Conservation (phyloP, 1,140 invertebrate species). For the Bombus sibiricus region DNA sequence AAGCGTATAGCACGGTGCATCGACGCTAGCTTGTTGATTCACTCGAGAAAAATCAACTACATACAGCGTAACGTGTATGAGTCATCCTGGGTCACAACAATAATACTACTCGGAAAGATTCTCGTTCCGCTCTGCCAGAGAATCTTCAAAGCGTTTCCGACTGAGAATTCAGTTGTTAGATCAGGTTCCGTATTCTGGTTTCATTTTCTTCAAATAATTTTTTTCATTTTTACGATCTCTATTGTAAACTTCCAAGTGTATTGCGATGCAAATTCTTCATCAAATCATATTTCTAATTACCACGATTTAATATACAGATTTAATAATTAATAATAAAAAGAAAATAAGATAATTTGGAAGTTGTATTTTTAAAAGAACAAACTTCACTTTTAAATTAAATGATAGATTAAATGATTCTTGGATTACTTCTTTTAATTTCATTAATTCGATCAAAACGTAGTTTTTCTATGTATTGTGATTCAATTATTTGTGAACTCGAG, state of each 20-base stretch:
- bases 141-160: background rate
- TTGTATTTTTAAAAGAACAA: background rate
- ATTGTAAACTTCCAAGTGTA: too few species aligned
- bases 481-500: conserved; percentile 32
- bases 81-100: conserved; percentile 46
- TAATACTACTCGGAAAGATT: conserved; percentile 27
- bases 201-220: background rate
- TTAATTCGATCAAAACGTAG: background rate
- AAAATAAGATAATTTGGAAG: background rate
- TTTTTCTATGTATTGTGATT: conserved; percentile 36
- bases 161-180: background rate
- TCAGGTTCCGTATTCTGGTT: background rate
- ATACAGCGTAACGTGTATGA: conserved; percentile 26
- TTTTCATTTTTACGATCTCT: background rate
- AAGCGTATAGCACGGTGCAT: conserved; percentile 1
- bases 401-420: background rate
- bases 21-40: conserved; percentile 48
- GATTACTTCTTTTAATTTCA: background rate
- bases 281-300: background rate
- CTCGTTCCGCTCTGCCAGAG: background rate
- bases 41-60: conserved; percentile 53
- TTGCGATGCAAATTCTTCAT: background rate
- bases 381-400: background rate
- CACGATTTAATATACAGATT: background rate
- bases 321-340: background rate